Evolutionary conservation across 2,113 vertebrate genomes (phyloP).

Genomic region (Oxygymnocypris stewartii): DNA sequence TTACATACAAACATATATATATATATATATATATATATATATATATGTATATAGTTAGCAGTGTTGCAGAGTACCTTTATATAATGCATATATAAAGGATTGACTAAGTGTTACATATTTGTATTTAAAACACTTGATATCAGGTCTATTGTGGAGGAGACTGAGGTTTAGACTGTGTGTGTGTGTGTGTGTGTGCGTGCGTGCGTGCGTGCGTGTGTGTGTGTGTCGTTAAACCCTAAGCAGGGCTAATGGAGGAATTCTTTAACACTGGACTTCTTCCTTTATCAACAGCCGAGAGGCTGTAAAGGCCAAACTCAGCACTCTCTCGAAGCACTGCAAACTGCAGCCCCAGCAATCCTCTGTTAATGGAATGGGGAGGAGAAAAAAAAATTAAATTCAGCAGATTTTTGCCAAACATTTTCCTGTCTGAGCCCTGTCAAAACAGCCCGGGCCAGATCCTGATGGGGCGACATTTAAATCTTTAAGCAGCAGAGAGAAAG

Average conservation of each 20-base stretch:
- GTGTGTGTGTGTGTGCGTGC: slow-evolving; percentile 25
- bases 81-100: neutral
- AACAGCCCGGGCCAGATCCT: slow-evolving; percentile 62
- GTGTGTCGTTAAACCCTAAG: slow-evolving; percentile 12
- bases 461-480: slow-evolving; percentile 74
- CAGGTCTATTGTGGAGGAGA: neutral
- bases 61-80: neutral
- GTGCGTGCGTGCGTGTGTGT: slow-evolving; percentile 19
- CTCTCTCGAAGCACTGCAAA: slow-evolving; percentile 48
- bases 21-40: no score
- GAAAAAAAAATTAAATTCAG: slow-evolving; percentile 70
- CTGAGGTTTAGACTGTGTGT: slow-evolving; percentile 5
- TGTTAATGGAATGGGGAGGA: slow-evolving; percentile 59
- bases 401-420: slow-evolving; percentile 74
- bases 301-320: slow-evolving; percentile 72
- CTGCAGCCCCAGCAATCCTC: slow-evolving; percentile 70
- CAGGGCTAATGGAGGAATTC: slow-evolving; percentile 46
- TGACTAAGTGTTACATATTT: neutral
- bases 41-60: neutral
- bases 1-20: neutral
- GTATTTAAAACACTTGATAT: neutral
- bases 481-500: slow-evolving; percentile 65
- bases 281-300: slow-evolving; percentile 63
- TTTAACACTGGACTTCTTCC: slow-evolving; percentile 45
- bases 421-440: slow-evolving; percentile 68